Percentiles rank a stretch among this genome's conserved stretches.
Conservation (phyloP, 2,113 vertebrate species). For the Centrocercus urophasianus region DNA sequence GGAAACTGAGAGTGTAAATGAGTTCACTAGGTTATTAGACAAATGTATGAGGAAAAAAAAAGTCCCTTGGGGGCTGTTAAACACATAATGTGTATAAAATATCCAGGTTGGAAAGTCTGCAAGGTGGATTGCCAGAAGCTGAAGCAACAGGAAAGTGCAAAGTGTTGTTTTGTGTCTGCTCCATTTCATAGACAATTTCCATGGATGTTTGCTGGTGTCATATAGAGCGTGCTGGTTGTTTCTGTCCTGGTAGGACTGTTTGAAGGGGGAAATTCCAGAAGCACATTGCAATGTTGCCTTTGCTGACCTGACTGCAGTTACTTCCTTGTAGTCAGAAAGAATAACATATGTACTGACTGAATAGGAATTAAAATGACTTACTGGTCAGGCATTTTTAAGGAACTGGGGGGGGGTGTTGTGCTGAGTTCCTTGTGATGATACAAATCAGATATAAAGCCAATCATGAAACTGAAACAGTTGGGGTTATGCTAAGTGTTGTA, state of each 20-base stretch:
- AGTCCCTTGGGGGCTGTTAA: neutral
- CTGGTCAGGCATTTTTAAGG: neutral
- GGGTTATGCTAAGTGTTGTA: neutral
- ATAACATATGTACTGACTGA: neutral
- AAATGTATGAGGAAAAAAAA: neutral
- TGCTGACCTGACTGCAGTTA: neutral
- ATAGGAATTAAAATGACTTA: neutral
- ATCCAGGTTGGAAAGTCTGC: neutral
- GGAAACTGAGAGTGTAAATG: neutral
- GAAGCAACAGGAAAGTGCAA: neutral
- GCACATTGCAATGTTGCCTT: neutral
- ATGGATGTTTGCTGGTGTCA: neutral
- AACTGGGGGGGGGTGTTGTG: neutral
- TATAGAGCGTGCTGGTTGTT: neutral
- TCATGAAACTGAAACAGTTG: neutral
- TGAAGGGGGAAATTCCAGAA: neutral
- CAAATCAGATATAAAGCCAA: neutral
- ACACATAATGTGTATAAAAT: neutral
- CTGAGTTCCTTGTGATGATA: neutral
- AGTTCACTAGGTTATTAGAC: neutral
- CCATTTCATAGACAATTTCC: rapidly evolving
- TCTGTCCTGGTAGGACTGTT: neutral
- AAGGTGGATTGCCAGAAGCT: neutral
- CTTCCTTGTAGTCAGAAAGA: neutral
- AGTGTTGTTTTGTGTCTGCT: neutral